These are phyloP conservation scores for Falco concolor DNA, from an alignment of 2,797 vertebrate genomes.

Conservation along the genomic window DNA sequence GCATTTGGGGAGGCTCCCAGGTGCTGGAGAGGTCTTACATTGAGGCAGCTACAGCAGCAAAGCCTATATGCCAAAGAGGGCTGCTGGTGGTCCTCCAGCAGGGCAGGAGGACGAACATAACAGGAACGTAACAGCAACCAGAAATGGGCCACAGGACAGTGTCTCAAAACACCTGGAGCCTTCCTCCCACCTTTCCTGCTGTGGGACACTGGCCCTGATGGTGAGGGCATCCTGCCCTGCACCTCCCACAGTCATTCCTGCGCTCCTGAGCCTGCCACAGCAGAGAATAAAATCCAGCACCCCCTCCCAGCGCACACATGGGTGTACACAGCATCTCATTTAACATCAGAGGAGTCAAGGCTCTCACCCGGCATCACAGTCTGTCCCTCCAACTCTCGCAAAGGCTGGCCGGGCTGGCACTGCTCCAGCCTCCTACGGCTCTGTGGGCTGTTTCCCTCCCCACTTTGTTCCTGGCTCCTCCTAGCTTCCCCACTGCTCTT, in stretches of 20 bases:
- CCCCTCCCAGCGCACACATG: accelerated
- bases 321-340: accelerated
- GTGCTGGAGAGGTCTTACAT: not conserved
- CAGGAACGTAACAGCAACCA: not conserved
- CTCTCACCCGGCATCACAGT: accelerated
- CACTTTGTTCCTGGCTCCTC: not conserved
- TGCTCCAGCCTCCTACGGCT: not conserved
- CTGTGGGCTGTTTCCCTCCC: not conserved
- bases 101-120: not conserved
- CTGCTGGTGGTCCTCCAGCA: not conserved
- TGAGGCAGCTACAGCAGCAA: not conserved
- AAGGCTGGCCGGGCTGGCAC: not conserved
- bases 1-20: not conserved
- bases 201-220: not conserved
- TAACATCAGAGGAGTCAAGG: not conserved
- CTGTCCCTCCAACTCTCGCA: not conserved
- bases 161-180: not conserved
- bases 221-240: not conserved
- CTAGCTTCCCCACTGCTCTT: not conserved
- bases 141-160: not conserved
- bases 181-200: not conserved
- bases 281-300: not conserved
- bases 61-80: not conserved
- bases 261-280: not conserved
- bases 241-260: not conserved